Evolutionary conservation across 2,888 invertebrate species (phyloP).

Genomic region (Euproctis similis): DNA sequence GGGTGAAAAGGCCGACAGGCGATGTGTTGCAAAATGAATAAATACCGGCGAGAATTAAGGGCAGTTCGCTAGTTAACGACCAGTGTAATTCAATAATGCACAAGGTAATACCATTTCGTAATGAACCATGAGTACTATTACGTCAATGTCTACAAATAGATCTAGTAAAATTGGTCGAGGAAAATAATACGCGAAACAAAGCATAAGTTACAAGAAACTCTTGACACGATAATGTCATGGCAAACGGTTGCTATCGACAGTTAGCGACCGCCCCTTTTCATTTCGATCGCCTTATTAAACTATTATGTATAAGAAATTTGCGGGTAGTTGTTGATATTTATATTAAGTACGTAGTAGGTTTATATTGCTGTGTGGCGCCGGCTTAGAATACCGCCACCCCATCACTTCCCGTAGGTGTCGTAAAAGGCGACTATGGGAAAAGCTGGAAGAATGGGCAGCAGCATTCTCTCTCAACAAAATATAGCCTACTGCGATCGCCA

Average conservation of each 20-base stretch:
- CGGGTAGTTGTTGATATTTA: too few species aligned
- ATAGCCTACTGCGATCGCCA: too few species aligned
- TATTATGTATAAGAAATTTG: too few species aligned
- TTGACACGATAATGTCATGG: conserved; percentile 67
- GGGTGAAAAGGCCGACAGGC: conserved; percentile 65
- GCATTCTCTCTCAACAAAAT: too few species aligned
- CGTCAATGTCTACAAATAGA: conserved; percentile 16
- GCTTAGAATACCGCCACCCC: too few species aligned
- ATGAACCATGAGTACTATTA: conserved; percentile 17
- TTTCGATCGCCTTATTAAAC: conserved; percentile 33
- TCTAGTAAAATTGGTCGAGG: conserved; percentile 33
- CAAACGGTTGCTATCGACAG: conserved; percentile 65
- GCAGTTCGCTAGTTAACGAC: conserved; percentile 65
- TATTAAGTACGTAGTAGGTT: too few species aligned
- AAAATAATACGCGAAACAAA: conserved; percentile 48
- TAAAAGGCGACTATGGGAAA: too few species aligned
- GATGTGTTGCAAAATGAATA: conserved; percentile 74
- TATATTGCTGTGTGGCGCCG: too few species aligned
- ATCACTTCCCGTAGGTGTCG: too few species aligned
- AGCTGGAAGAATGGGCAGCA: too few species aligned
- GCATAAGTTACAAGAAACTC: conserved; percentile 51
- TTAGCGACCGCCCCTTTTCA: conserved; percentile 51
- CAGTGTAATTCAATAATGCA: conserved; percentile 63
- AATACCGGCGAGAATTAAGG: conserved; percentile 71
- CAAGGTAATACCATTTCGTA: conserved; percentile 24